A percentile compares a stretch with the other conserved stretches of the same genome.
Conservation (phyloP, 2,113 vertebrate species). For the Leucosticte australis region DNA sequence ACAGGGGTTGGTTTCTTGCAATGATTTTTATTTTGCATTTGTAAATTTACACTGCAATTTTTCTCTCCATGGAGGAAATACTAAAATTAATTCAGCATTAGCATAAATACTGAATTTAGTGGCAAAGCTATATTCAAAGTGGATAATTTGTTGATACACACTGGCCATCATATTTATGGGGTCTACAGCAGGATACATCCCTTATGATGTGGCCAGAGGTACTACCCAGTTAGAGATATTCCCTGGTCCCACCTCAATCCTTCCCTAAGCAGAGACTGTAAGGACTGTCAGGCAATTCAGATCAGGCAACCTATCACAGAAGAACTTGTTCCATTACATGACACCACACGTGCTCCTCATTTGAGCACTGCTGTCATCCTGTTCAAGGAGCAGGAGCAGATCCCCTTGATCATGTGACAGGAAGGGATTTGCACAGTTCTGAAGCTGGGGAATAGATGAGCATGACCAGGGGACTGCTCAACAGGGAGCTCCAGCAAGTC, state of each 20-base stretch:
- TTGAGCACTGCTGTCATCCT: not conserved
- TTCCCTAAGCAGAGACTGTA: not conserved
- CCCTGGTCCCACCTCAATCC: not conserved
- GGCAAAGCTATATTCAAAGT: not conserved
- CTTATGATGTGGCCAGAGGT: not conserved
- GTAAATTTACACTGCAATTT: not conserved
- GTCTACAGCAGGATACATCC: not conserved
- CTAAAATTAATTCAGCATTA: not conserved
- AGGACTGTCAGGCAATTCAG: not conserved
- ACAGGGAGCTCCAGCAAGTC: not conserved
- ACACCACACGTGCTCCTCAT: not conserved
- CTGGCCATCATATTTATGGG: not conserved
- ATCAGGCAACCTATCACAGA: not conserved
- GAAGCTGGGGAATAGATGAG: not conserved
- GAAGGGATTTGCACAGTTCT: not conserved
- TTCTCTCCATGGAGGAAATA: not conserved
- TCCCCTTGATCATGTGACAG: accelerated
- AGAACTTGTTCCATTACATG: not conserved
- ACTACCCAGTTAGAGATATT: not conserved
- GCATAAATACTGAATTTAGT: not conserved
- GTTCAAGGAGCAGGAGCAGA: not conserved
- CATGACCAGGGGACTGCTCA: not conserved
- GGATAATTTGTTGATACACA: not conserved
- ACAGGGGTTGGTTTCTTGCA: not conserved
- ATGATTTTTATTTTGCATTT: not conserved